phyloP scores from a whole-genome alignment of 2,888 invertebrate genomes.

The Allophyes oxyacanthae region DNA sequence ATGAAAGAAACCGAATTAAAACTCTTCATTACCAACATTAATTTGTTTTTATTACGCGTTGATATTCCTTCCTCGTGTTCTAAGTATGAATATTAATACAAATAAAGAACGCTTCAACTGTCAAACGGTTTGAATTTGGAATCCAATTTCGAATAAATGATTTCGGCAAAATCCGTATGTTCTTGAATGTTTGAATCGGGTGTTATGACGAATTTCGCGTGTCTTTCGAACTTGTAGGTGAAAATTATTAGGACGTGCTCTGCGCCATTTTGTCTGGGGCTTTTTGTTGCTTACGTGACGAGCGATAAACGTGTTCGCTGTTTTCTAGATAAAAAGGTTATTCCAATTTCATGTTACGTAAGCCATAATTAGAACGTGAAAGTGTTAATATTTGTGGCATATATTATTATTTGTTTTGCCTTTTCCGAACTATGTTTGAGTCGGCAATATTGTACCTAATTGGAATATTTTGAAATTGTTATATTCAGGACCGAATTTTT shows the following conservation, averaged over 20 bases:
- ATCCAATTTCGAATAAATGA: conserved; percentile 53
- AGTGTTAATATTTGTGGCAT: too few species aligned
- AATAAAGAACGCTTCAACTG: conserved; percentile 46
- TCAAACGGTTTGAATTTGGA: conserved; percentile 44
- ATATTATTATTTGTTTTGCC: too few species aligned
- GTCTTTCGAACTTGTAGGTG: conserved; percentile 25
- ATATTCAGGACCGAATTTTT: too few species aligned
- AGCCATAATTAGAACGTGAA: not conserved
- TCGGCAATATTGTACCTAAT: too few species aligned
- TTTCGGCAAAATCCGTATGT: conserved; percentile 34
- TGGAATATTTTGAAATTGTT: too few species aligned
- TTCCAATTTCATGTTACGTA: not conserved
- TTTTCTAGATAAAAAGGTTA: not conserved
- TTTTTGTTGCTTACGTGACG: conserved; percentile 21
- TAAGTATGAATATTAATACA: conserved; percentile 7
- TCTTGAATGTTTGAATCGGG: conserved; percentile 19
- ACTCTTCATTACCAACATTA: not conserved
- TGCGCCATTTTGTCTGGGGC: conserved; percentile 14
- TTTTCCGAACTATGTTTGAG: too few species aligned
- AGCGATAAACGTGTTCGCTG: not conserved
- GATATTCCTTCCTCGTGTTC: not conserved
- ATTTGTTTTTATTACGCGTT: conserved; percentile 10
- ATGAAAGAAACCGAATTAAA: too few species aligned
- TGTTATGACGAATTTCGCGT: conserved; percentile 40
- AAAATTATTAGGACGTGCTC: conserved; percentile 37